Conservation (phyloP, 2,888 invertebrate genomes). For the Trachelus iudaicus region DNA sequence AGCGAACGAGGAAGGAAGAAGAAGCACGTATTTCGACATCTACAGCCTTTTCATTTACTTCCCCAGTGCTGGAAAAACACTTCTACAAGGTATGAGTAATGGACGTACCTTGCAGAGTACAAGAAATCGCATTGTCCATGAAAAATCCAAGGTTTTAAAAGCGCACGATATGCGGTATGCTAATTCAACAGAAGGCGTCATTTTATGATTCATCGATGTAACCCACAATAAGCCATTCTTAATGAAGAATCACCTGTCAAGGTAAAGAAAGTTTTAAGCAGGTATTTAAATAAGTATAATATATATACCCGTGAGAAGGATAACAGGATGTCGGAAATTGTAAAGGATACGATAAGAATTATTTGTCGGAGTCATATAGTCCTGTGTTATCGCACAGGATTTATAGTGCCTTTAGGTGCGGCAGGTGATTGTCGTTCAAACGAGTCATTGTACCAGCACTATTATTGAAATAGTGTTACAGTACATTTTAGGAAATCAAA, state of each 20-base stretch:
- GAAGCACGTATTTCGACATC: no score
- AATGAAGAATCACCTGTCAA: neutral
- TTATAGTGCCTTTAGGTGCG: neutral
- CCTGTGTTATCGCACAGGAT: neutral
- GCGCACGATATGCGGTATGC: neutral
- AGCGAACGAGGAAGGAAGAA: no score
- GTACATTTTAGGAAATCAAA: neutral
- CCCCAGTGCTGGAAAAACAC: neutral
- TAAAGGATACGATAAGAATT: neutral
- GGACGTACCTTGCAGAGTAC: neutral
- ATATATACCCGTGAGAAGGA: neutral
- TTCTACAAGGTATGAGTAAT: neutral
- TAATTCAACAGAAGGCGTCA: neutral
- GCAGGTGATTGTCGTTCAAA: neutral
- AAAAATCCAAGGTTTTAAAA: neutral
- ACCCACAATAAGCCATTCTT: neutral
- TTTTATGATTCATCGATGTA: neutral
- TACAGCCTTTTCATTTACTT: neutral
- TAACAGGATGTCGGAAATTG: neutral
- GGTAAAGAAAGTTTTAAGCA: neutral
- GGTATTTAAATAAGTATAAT: neutral
- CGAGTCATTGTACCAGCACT: neutral
- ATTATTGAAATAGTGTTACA: neutral
- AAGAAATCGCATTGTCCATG: neutral
- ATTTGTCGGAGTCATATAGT: neutral